Evolutionary conservation across 2,797 vertebrate genomes (phyloP), one percentile per base, ranked within the genome.

Genomic region (Mastacembelus armatus): DNA sequence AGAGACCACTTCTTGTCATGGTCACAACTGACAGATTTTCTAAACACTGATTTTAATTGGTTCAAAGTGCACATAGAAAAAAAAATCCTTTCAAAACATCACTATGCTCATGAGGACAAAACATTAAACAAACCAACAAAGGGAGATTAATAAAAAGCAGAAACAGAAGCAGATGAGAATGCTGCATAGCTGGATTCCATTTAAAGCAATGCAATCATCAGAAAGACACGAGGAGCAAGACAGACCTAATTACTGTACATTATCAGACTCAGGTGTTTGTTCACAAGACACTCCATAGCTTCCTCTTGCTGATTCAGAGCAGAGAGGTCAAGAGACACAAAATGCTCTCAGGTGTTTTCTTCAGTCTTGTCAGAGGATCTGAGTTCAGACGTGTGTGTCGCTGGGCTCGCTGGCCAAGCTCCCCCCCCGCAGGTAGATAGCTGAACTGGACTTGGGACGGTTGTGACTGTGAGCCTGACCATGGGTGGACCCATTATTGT

Each of bases 161-260:
- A 72, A 82, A 83, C 42, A 24, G 66, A 77, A 77, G 94, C 72
- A 15, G 71, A 48, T 64, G 93, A 95, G 92, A 93, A 93, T 91
- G 95, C 96, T 97, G 96, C 96, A 97, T 96, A 97, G 95, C 95
- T 96, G 93, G 95, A 95, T 95, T 96, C 95, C 95, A 95, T 94
- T 95, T 95, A 95, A 97, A 96, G 95, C 95, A 88, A 96, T 94
- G 95, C 93, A 92, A 89, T 88, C 82, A 81, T 88, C 86, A 85
- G 91, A 74, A 91, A 91, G 85, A 88, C 85, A 87, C 67, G 78
- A 36, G 84, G 79, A 83, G 87, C 42, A 70, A 79, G 81, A 87
- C 74, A 39, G 84, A 81, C 80, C 81, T 59, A 72, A 68, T 78
- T 66, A 87, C 83, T 91, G 91, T 88, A 90, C 86, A 89, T 7